Base-by-base conservation (phyloP, 2,113 vertebrate genomes). In the Peucedramus taeniatus region DNA sequence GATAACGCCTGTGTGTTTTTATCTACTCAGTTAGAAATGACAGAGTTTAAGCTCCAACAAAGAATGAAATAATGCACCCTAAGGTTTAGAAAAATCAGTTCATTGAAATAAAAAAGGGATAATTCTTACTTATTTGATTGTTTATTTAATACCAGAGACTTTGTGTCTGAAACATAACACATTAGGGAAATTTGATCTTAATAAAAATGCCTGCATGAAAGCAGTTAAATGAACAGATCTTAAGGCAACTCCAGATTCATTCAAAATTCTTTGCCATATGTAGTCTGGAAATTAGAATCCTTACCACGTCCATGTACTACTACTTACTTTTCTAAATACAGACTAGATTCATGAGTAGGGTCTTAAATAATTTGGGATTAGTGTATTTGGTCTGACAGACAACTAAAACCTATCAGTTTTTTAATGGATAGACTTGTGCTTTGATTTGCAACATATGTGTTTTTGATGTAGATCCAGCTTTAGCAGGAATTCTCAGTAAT, bases 11-110 rank as follows among this genome's bases (percentile, higher is more conserved):
- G 13, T 71, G 39, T 88, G 47, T 53, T 93, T 94, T 96, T 94
- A 89, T 94, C 76, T 84, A 49, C 72, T 39, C 93, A 92, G 92
- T 80, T 65, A 96, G 87, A 95, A 94, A 95, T 94, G 0, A 92
- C 42, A 77, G 14, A 82, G 65, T 88, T 97, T 92, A 91, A 94
- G 75, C 37, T 85, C 59, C 40, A 94, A 27, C 56, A 50, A 96
- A 95, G 82, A 94, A 71, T 59, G 39, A 93, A 96, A 84, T 84
- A 90, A 81, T 87, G 66, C 69, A 77, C 82, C 76, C 94, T 83
- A 89, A 80, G 50, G 72, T 94, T 94, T 96, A 83, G 44, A 90
- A 91, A 95, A 97, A 79, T 68, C 47, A 78, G 33, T 37, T n/a
- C 2, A 83, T 72, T 94, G 60, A 82, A 89, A 90, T 79, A 1